Base-by-base conservation (phyloP, 1,140 invertebrate species). In the Calliphora vicina region DNA sequence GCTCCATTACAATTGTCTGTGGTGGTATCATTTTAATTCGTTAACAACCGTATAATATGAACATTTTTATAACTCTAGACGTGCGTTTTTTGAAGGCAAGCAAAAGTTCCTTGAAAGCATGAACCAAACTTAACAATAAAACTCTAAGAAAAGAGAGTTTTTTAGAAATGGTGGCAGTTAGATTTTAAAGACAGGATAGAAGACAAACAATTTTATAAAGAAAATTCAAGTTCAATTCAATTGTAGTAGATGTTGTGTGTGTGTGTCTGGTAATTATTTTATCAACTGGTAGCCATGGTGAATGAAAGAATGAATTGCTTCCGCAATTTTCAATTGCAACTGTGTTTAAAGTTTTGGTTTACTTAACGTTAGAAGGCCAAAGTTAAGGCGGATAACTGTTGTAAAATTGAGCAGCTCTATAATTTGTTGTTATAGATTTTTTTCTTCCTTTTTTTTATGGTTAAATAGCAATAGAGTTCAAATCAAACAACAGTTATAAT, bases 261-360 rank as follows among this genome's bases (percentile, higher is more conserved):
- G 29, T 76, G 27, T 15, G 2, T 35, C 15, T 35, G 23, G 42
- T 35, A 78, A 78, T 78, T 78, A 78, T 78, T n/a, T 78, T 78
- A 23, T 35, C 35, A 78, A 43, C 35, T 78, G 42, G 74, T 78
- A 78, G 74, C 74, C n/a, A 78, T 23, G 17, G 20, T 45, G 35
- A 45, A 43, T 78, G 74, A 78, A 78, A 45, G 74, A 78, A 78
- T 78, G 74, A 78, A 78, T 78, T 78, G 74, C 74, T 78, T 78
- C 74, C 74, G 74, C 74, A 78, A 45, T 20, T 78, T 78, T 78
- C n/a, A 78, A 23, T 76, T 76, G 73, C n/a, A 42, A 42, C 35
- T 74, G 72, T 29, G 17, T 76, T 76, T 35, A 35, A 35, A 35
- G 35, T 35, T 15, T 74, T 76, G 29, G 74, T 17, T 23, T 45